Percentiles rank a stretch among this genome's conserved stretches.
These are phyloP conservation scores for Gisinianus flammeolus DNA, from an alignment of 2,888 invertebrate genomes.

Conservation along the genomic window DNA sequence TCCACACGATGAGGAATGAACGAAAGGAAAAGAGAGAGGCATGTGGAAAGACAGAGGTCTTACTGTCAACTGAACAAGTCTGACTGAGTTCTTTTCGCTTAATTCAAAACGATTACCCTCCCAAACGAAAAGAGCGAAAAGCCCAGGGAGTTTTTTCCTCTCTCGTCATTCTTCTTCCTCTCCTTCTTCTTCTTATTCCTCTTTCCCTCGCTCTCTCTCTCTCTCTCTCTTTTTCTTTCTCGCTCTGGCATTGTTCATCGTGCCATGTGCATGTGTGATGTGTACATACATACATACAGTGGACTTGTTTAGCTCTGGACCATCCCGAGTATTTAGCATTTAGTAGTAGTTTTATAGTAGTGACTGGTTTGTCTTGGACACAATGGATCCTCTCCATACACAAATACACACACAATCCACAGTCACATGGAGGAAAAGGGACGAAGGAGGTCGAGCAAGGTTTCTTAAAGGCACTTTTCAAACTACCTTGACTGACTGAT, in stretches of 20 bases:
- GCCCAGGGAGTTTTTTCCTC: conserved; percentile 22
- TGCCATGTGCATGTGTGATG: background rate
- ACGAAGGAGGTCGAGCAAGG: conserved; percentile 35
- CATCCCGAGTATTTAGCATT: conserved; percentile 17
- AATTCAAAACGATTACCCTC: conserved; percentile 39
- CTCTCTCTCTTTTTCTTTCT: background rate
- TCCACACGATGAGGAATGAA: background rate
- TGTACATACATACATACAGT: background rate
- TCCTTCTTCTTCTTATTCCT: background rate
- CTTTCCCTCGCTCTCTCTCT: background rate
- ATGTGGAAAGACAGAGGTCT: conserved; percentile 34
- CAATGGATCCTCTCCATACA: background rate
- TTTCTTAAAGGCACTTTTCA: background rate
- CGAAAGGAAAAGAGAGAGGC: background rate
- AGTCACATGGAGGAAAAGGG: conserved; percentile 29
- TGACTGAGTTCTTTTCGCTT: conserved; percentile 38
- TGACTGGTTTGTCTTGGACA: conserved; percentile 14
- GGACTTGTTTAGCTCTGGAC: background rate
- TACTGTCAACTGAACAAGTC: conserved; percentile 39
- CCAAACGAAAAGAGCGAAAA: conserved; percentile 23
- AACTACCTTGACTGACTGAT: background rate
- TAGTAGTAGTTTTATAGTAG: conserved; percentile 31
- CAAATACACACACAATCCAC: background rate
- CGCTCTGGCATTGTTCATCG: background rate
- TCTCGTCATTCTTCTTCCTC: background rate